A percentile compares a stretch with the other conserved stretches of the same genome.
phyloP scores from a whole-genome alignment of 2,888 invertebrate species.

The Limnephilus marmoratus region DNA sequence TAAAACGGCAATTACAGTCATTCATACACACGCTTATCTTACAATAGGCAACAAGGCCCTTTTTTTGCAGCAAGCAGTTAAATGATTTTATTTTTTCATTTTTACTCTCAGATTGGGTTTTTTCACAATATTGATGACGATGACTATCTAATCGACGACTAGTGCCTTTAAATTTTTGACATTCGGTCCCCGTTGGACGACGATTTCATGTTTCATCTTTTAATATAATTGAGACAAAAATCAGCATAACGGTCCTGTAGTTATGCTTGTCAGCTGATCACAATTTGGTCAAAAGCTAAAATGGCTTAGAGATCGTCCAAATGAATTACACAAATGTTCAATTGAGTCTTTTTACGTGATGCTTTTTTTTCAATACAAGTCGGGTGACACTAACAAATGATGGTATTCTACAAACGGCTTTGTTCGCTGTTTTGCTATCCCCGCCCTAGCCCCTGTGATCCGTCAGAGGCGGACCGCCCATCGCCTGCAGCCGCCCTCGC shows the following conservation, averaged over 20 bases:
- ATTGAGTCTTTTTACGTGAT: too few species aligned
- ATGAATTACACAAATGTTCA: too few species aligned
- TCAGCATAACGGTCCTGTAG: too few species aligned
- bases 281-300: background rate
- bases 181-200: background rate
- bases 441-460: background rate
- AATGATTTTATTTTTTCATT: too few species aligned
- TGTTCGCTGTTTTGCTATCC: background rate
- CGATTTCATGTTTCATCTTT: background rate
- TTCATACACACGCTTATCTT: background rate
- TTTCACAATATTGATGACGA: background rate
- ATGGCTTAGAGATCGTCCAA: background rate
- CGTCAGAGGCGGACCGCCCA: background rate
- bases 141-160: too few species aligned
- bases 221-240: background rate
- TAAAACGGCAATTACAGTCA: background rate
- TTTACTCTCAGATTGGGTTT: too few species aligned
- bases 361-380: background rate
- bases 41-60: background rate
- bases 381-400: background rate
- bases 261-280: background rate
- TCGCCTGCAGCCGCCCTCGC: background rate
- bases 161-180: too few species aligned
- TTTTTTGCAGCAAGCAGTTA: too few species aligned
- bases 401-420: background rate